These are phyloP conservation scores for Serinus canaria DNA, from an alignment of 2,113 vertebrate genomes.

Conservation along the genomic window DNA sequence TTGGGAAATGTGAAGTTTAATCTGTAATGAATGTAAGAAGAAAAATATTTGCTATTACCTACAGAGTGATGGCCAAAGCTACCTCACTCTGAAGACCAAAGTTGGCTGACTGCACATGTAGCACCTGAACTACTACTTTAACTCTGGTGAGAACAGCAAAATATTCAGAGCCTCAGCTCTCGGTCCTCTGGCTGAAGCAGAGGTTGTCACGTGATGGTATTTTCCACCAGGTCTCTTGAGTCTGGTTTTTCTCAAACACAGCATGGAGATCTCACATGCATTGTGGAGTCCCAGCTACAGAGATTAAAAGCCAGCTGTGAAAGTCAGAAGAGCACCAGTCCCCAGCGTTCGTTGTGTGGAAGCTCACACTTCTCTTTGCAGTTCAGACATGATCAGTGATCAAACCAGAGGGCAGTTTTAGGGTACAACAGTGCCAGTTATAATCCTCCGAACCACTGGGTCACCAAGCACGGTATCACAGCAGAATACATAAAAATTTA, in stretches of 20 bases:
- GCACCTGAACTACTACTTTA: not conserved
- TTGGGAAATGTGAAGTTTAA: not conserved
- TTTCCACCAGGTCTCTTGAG: not conserved
- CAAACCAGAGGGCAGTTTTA: not conserved
- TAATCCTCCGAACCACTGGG: not conserved
- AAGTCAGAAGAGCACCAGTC: not conserved
- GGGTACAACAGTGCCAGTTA: not conserved
- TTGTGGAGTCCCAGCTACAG: not conserved
- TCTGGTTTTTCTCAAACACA: not conserved
- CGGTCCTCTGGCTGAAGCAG: not conserved
- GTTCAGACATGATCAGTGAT: not conserved
- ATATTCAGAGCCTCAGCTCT: not conserved
- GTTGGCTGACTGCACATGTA: accelerated
- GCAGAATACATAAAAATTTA: not conserved
- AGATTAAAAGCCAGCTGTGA: not conserved
- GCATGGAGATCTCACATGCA: not conserved
- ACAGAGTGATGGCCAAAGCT: not conserved
- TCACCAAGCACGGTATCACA: not conserved
- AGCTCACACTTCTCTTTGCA: not conserved
- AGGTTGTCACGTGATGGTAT: not conserved
- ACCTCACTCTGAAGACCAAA: not conserved
- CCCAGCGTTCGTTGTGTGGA: not conserved
- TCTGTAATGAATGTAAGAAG: not conserved
- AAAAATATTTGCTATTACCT: not conserved
- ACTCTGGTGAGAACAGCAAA: not conserved